phyloP scores from a whole-genome alignment of 1,140 invertebrate genomes.

The Lordiphosa clarofinis region DNA sequence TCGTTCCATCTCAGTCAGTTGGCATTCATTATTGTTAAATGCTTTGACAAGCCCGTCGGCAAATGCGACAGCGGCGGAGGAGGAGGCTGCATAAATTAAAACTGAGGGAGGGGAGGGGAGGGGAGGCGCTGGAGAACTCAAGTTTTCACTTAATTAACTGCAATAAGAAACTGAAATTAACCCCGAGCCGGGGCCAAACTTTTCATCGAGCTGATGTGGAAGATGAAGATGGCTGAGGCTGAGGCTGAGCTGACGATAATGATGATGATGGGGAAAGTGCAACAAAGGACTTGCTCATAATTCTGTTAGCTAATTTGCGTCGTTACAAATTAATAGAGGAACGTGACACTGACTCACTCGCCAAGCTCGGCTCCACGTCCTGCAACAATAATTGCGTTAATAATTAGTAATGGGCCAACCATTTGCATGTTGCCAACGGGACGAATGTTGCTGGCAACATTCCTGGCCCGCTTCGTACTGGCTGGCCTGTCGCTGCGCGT shows the following conservation, averaged over 20 bases:
- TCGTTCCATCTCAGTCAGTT: too few species aligned
- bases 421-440: constrained; percentile 27
- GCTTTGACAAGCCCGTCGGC: constrained; percentile 58
- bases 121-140: constrained; percentile 29
- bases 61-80: background rate
- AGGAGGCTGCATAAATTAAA: constrained; percentile 60
- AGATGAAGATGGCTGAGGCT: constrained; percentile 5
- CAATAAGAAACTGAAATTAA: constrained; percentile 74
- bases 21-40: constrained; percentile 2
- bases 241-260: constrained; percentile 14
- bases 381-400: constrained; percentile 57
- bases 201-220: constrained; percentile 19
- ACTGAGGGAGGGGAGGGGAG: constrained; percentile 20
- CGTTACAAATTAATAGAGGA: constrained; percentile 46
- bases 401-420: constrained; percentile 57
- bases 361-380: background rate
- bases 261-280: constrained; percentile 41
- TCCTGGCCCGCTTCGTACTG: constrained; percentile 7
- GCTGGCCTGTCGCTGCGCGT: background rate
- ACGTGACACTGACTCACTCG: constrained; percentile 20
- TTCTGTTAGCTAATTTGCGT: constrained; percentile 65
- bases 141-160: constrained; percentile 73
- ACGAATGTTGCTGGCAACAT: constrained; percentile 19
- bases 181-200: constrained; percentile 44
- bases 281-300: constrained; percentile 45